Evolutionary conservation across 1,140 invertebrate genomes (phyloP).

Genomic region (Zaprionus africanus): DNA sequence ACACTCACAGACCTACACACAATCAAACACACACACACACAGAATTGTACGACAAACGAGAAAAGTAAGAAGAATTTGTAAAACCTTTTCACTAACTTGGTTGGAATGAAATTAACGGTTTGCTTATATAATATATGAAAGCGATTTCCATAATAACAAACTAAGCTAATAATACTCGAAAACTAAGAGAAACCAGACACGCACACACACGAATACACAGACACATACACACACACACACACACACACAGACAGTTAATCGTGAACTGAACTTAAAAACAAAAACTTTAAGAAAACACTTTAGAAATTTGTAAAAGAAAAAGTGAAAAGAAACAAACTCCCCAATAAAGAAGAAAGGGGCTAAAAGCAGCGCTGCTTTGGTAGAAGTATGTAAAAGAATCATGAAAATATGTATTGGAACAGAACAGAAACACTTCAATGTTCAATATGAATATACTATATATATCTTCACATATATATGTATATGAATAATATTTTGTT

Average conservation of each 20-base stretch:
- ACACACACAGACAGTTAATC: slow-evolving; percentile 29
- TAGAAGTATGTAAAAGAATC: slow-evolving; percentile 72
- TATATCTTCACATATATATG: slow-evolving; percentile 8
- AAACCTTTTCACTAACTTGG: slow-evolving; percentile 69
- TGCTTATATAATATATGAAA: slow-evolving; percentile 71
- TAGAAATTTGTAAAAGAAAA: slow-evolving; percentile 42
- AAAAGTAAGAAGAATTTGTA: slow-evolving; percentile 31
- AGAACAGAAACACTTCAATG: slow-evolving; percentile 28
- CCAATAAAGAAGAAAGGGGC: slow-evolving; percentile 13
- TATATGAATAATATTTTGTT: slow-evolving; percentile 21
- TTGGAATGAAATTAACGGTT: slow-evolving; percentile 78
- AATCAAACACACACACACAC: slow-evolving; percentile 22
- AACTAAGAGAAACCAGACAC: slow-evolving; percentile 21
- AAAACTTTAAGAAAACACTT: slow-evolving; percentile 30
- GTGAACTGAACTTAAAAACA: slow-evolving; percentile 18
- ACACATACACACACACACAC: slow-evolving; percentile 5
- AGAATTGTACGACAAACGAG: slow-evolving; percentile 45
- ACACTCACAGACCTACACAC: slow-evolving; percentile 24
- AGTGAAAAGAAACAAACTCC: background rate
- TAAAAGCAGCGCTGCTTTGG: slow-evolving; percentile 73
- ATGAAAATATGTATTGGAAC: slow-evolving; percentile 54
- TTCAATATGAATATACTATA: slow-evolving; percentile 34
- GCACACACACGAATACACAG: slow-evolving; percentile 10
- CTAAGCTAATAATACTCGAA: slow-evolving; percentile 36
- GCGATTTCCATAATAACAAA: slow-evolving; percentile 40